These are phyloP conservation scores for Bathynomus jamesi DNA, from an alignment of 1,140 invertebrate genomes.

Conservation along the genomic window DNA sequence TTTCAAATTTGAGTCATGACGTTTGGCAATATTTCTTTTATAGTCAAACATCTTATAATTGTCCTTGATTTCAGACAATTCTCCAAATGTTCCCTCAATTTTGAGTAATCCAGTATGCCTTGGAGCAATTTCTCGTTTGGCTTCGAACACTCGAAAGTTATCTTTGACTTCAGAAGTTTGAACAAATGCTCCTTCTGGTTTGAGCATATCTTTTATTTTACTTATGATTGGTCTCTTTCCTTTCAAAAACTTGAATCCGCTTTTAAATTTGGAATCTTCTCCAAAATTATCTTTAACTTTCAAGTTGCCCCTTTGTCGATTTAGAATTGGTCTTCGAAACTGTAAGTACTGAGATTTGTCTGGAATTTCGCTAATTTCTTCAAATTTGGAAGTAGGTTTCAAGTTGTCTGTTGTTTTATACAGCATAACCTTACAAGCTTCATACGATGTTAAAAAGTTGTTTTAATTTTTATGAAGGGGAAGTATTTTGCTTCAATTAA, in stretches of 20 bases:
- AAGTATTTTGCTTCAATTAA: too few relatives aligned
- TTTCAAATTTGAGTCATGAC: not conserved
- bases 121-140: not conserved
- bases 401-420: too few relatives aligned
- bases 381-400: too few relatives aligned
- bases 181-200: slow-evolving; percentile 4
- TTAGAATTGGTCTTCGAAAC: too few relatives aligned
- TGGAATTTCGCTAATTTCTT: too few relatives aligned
- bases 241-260: not conserved
- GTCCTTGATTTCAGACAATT: not conserved
- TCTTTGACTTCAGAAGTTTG: slow-evolving; percentile 1
- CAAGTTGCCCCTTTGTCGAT: too few relatives aligned
- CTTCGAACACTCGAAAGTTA: not conserved
- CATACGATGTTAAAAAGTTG: too few relatives aligned
- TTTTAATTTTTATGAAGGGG: too few relatives aligned
- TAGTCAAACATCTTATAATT: not conserved
- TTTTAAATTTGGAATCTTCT: slow-evolving; percentile 4
- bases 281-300: slow-evolving; percentile 5
- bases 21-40: slow-evolving; percentile 4
- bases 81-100: not conserved
- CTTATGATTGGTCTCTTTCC: not conserved
- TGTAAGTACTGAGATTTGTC: too few relatives aligned
- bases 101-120: not conserved
- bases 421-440: too few relatives aligned
- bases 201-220: not conserved